phyloP scores from a whole-genome alignment of 2,113 vertebrate species.

The Prochilodus magdalenae region DNA sequence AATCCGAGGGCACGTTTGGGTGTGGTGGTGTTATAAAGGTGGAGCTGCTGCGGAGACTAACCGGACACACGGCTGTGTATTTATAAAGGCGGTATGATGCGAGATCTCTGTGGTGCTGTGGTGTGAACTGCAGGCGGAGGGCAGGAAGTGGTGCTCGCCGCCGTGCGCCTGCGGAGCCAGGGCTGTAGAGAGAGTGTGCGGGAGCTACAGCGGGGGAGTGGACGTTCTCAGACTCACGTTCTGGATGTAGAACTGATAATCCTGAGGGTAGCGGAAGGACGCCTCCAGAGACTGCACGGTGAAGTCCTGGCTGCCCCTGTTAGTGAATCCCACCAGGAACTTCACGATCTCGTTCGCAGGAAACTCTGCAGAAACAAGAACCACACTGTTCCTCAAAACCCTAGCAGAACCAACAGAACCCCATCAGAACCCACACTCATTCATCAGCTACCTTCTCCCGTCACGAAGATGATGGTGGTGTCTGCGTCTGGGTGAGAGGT shows the following conservation, averaged over 20 bases:
- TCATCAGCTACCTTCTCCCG: slow-evolving; percentile 72
- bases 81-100: too few species aligned
- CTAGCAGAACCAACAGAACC: background rate
- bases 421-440: background rate
- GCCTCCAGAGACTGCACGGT: slow-evolving; percentile 75
- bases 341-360: slow-evolving; percentile 78
- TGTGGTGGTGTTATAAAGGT: too few species aligned
- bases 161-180: too few species aligned
- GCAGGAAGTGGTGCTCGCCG: too few species aligned
- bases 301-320: slow-evolving; percentile 77
- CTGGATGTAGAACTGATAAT: slow-evolving; percentile 82
- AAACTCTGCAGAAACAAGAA: slow-evolving; percentile 68
- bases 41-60: too few species aligned
- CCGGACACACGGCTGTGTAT: too few species aligned
- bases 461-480: slow-evolving; percentile 77
- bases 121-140: too few species aligned
- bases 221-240: slow-evolving; percentile 67
- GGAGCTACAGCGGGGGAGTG: too few species aligned
- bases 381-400: background rate
- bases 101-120: too few species aligned
- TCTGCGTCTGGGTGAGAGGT: slow-evolving; percentile 76
- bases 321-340: slow-evolving; percentile 81
- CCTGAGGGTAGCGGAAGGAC: slow-evolving; percentile 81
- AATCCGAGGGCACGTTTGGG: too few species aligned
- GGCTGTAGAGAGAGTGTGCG: too few species aligned